Conservation (phyloP, 37 sponge, comb jelly and placozoan genomes). For the Crambe crambe region DNA sequence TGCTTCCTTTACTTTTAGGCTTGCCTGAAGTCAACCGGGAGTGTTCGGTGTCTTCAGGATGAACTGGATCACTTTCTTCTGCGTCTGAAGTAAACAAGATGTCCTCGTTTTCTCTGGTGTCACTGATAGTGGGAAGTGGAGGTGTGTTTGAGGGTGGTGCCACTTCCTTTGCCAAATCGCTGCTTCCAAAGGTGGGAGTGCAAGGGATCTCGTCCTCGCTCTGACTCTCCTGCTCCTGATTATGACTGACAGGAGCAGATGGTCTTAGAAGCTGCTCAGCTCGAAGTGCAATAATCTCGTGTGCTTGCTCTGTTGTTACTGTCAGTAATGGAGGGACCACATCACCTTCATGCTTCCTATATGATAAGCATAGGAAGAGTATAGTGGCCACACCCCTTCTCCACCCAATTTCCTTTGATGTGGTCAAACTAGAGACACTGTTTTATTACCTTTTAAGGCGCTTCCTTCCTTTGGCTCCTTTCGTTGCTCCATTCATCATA, state of each 20-base stretch:
- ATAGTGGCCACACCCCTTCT: no score
- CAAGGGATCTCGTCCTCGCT: slow-evolving; percentile 34
- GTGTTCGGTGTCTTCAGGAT: not conserved
- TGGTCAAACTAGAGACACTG: no score
- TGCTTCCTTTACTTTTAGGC: not conserved
- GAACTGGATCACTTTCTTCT: not conserved
- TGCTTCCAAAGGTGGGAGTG: slow-evolving; percentile 23
- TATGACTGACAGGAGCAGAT: not conserved
- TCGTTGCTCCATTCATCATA: not conserved
- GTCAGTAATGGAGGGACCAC: slow-evolving; percentile 15
- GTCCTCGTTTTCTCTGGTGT: not conserved
- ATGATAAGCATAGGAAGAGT: not conserved
- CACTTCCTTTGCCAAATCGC: slow-evolving; percentile 19
- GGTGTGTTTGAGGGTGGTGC: not conserved
- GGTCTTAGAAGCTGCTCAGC: slow-evolving; percentile 35
- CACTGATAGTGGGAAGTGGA: not conserved
- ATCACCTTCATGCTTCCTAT: not conserved
- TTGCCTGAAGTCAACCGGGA: not conserved
- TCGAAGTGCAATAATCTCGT: slow-evolving; percentile 16
- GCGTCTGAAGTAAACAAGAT: not conserved
- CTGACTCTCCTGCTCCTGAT: not conserved
- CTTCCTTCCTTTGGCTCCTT: not conserved
- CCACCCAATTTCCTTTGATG: no score
- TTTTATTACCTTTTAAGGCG: not conserved
- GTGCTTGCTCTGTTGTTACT: slow-evolving; percentile 13